Percentiles rank a stretch among this genome's conserved stretches.
These are phyloP conservation scores for Drosophila birchii DNA, from an alignment of 2,888 invertebrate genomes.

Conservation along the genomic window DNA sequence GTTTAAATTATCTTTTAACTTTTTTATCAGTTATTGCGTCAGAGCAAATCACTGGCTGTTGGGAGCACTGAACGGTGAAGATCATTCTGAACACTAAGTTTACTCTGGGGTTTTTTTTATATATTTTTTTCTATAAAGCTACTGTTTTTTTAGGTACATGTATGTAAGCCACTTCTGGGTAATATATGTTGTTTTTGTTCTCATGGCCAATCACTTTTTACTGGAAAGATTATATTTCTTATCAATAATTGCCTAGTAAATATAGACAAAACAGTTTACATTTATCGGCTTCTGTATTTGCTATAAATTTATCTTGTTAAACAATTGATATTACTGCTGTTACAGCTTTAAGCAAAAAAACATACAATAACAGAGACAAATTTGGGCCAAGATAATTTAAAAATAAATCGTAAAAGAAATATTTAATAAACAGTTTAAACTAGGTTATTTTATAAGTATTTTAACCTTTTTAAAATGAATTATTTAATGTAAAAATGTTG, in stretches of 20 bases:
- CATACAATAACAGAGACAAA: neutral
- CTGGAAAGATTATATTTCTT: neutral
- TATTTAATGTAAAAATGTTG: neutral
- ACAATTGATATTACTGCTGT: neutral
- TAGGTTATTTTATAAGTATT: neutral
- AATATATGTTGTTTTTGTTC: neutral
- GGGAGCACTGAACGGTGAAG: slow-evolving; percentile 7
- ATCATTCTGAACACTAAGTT: neutral
- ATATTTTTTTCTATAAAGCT: neutral
- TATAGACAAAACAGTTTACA: neutral
- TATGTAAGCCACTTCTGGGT: neutral
- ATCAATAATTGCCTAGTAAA: neutral
- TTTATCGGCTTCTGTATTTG: neutral
- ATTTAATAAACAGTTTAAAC: neutral
- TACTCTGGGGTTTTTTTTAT: neutral
- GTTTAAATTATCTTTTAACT: slow-evolving; percentile 3
- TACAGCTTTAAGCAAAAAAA: neutral
- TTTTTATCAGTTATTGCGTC: slow-evolving; percentile 8
- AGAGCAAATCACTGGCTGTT: neutral
- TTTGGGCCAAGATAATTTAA: neutral
- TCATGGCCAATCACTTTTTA: neutral
- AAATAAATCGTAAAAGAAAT: neutral
- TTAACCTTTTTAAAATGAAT: neutral
- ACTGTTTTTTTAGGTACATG: neutral
- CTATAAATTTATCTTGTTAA: neutral